phyloP scores from a whole-genome alignment of 1,140 invertebrate species.

The Bicyclus anynana region DNA sequence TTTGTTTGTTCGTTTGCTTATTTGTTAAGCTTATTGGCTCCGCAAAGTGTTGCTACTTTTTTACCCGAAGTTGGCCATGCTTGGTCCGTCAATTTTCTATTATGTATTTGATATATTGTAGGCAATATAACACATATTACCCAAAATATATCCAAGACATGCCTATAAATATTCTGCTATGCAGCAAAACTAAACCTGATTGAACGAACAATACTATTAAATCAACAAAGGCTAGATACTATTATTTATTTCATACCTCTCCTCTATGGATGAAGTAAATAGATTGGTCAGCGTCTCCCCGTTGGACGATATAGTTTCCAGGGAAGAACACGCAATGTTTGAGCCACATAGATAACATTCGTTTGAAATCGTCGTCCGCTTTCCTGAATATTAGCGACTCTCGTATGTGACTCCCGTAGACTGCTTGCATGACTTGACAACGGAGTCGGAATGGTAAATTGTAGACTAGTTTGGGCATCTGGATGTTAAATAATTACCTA shows the following conservation, averaged over 20 bases:
- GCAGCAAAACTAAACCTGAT: too few relatives aligned
- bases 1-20: too few relatives aligned
- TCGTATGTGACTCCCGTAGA: constrained; percentile 63
- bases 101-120: too few relatives aligned
- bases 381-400: constrained; percentile 69
- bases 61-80: too few relatives aligned
- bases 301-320: constrained; percentile 71
- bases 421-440: constrained; percentile 64
- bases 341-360: constrained; percentile 65
- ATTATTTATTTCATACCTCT: constrained; percentile 40
- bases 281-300: constrained; percentile 67
- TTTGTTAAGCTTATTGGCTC: too few relatives aligned
- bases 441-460: constrained; percentile 55
- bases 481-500: constrained; percentile 5
- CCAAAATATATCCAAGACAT: too few relatives aligned
- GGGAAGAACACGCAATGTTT: constrained; percentile 70
- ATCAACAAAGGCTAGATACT: neutral
- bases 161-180: too few relatives aligned
- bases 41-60: too few relatives aligned
- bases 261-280: constrained; percentile 75
- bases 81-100: too few relatives aligned
- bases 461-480: constrained; percentile 58
- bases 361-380: constrained; percentile 58
- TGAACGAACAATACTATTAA: too few relatives aligned
- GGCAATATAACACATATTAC: too few relatives aligned